Percentiles rank a stretch among this genome's conserved stretches.
phyloP scores from a whole-genome alignment of 2,113 vertebrate genomes.

The Ornithorhynchus anatinus region DNA sequence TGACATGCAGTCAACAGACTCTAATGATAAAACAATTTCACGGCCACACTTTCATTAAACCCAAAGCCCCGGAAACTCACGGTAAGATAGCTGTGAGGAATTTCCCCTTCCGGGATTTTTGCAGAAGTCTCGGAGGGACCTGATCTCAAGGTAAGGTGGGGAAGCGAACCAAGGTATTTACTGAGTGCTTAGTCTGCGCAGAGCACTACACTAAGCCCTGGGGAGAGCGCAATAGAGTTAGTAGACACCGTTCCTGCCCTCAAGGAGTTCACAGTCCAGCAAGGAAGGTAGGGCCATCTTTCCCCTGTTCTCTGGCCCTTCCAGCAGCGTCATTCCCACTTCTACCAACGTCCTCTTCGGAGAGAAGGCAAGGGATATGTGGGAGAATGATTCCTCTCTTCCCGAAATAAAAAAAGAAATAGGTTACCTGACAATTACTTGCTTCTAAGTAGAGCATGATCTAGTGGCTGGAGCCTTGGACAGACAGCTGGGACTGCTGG shows the following conservation, averaged over 20 bases:
- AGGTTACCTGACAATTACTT: conserved; percentile 56
- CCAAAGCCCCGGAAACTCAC: conserved; percentile 48
- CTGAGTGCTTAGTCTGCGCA: too few relatives aligned
- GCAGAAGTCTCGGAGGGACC: conserved; percentile 5
- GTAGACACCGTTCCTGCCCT: too few relatives aligned
- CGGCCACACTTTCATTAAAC: conserved; percentile 59
- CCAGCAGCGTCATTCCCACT: too few relatives aligned
- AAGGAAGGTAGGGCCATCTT: conserved; percentile 8
- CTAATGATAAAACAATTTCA: conserved; percentile 56
- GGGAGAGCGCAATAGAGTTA: too few relatives aligned
- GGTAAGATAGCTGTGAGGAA: conserved; percentile 37
- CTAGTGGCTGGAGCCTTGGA: neutral
- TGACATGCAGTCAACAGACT: conserved; percentile 48
- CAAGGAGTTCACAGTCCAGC: too few relatives aligned
- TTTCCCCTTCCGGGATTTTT: conserved; percentile 30
- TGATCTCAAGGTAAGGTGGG: conserved; percentile 12
- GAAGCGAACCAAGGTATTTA: neutral
- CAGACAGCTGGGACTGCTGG: neutral
- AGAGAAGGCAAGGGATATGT: conserved; percentile 12
- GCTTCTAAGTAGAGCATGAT: conserved; percentile 36
- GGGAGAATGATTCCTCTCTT: conserved; percentile 35
- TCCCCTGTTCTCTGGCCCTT: conserved; percentile 20
- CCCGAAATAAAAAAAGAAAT: conserved; percentile 57
- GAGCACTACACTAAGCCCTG: too few relatives aligned
- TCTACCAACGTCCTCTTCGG: conserved; percentile 32